Base-by-base conservation (phyloP, 2,797 vertebrate genomes). In the Heteromormyrus szaboi region DNA sequence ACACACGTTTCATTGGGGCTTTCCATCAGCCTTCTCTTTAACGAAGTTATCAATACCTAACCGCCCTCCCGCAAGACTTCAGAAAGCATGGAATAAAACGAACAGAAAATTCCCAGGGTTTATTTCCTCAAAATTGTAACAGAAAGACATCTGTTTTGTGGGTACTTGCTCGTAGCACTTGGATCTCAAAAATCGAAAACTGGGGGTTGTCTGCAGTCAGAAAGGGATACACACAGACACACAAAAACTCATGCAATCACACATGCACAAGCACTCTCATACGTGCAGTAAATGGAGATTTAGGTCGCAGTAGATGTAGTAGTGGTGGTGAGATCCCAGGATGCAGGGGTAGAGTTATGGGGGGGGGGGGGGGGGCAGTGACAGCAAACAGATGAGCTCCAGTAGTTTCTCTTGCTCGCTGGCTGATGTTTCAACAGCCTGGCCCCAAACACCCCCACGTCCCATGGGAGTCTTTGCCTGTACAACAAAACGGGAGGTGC, bases 401-500 rank as follows among this genome's bases (percentile, higher is more conserved):
- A 86, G 50, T 53, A 85, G 84, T 7, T 88, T 72, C 48, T 53
- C 12, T 56, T 33, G 50, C 50, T 53, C 11, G 12, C 85, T 54
- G 85, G n/a, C 50, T 86, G 85, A 86, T 86, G 51, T 86, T 86
- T 86, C 51, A 86, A 93, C 89, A 90, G 92, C 92, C 93, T 76
- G 88, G 14, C 7, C 91, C 90, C 89, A 90, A 89, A 93, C 94
- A 94, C 95, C 94, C 94, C 76, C 48, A 29, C 44, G 11, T 41
- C 79, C 79, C 79, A 29, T 90, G 95, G 95, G 95, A 95, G 92
- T 65, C 89, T 93, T 92, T 93, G 94, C 93, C 93, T 95, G 94
- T 94, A 93, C 94, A 95, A 96, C 94, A 95, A 87, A 94, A 92
- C 90, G 95, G 94, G 95, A 96, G 95, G 95, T 93, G 93, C 93